Conservation (phyloP, 37 sponge, comb jelly and placozoan genomes). For the Ianthella basta region DNA sequence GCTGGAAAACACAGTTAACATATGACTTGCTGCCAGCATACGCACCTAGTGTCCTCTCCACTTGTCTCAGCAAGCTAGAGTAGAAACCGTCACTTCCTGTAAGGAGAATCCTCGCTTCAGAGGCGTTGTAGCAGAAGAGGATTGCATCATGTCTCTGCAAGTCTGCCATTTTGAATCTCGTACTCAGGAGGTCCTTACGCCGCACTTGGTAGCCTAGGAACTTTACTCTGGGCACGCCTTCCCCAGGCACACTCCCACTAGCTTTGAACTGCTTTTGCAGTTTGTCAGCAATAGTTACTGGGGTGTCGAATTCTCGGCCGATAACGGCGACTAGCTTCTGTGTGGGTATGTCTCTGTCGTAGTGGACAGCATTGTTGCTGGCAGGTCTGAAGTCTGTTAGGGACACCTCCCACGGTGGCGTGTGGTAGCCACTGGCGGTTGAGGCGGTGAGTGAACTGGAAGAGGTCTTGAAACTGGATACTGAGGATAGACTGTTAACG, state of each 20-base stretch:
- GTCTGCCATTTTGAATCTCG: slow-evolving; percentile 59
- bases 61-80: slow-evolving; percentile 60
- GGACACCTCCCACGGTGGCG: slow-evolving; percentile 17
- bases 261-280: slow-evolving; percentile 35
- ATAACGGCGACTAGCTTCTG: slow-evolving; percentile 81
- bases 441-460: not conserved
- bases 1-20: no score
- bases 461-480: not conserved
- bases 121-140: slow-evolving; percentile 92
- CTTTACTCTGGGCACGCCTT: slow-evolving; percentile 32
- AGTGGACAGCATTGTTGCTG: slow-evolving; percentile 39
- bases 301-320: slow-evolving; percentile 90
- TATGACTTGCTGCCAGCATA: no score
- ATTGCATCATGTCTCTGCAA: slow-evolving; percentile 68
- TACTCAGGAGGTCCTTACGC: slow-evolving; percentile 63
- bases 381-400: slow-evolving; percentile 36
- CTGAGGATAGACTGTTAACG: not conserved
- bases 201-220: slow-evolving; percentile 60
- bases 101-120: slow-evolving; percentile 90
- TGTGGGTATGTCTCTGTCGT: slow-evolving; percentile 39
- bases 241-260: not conserved
- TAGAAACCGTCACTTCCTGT: slow-evolving; percentile 89
- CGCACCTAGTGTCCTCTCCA: slow-evolving; percentile 61
- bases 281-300: slow-evolving; percentile 45
- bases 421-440: not conserved